A percentile compares a stretch with the other conserved stretches of the same genome.
These are phyloP conservation scores for Hycleus phaleratus DNA, from an alignment of 1,140 invertebrate genomes.

Conservation along the genomic window DNA sequence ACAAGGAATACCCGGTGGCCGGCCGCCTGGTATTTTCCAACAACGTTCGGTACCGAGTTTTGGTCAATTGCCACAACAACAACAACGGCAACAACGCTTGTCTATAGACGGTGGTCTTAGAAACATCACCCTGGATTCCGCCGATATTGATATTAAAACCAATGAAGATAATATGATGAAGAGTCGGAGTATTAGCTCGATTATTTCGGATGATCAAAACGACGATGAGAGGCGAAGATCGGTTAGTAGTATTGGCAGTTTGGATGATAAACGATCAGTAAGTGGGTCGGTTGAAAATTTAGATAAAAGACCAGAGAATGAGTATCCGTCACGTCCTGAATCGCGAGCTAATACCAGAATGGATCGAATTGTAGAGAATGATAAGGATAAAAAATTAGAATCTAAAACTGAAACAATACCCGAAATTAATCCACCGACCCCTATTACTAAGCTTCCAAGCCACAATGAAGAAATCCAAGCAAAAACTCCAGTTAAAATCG, in stretches of 20 bases:
- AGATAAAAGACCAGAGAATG: conserved; percentile 8
- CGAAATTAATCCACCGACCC: too few species aligned
- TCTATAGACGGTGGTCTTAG: background rate
- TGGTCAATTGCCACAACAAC: conserved; percentile 14
- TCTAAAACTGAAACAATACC: background rate
- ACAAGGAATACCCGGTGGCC: conserved; percentile 8
- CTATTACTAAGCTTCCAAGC: too few species aligned
- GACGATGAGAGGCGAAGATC: conserved; percentile 17
- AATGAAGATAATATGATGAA: background rate
- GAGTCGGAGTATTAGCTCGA: conserved; percentile 19
- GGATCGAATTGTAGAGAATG: conserved; percentile 28
- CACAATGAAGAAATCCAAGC: too few species aligned
- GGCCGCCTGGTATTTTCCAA: conserved; percentile 29
- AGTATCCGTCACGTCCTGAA: conserved; percentile 21
- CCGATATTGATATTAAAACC: background rate
- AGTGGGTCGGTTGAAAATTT: conserved; percentile 24
- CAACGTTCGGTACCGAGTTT: conserved; percentile 28
- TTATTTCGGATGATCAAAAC: conserved; percentile 10
- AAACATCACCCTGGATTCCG: conserved; percentile 25
- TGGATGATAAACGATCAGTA: conserved; percentile 17
- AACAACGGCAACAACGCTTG: background rate
- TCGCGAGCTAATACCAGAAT: conserved; percentile 27
- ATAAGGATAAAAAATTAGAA: background rate
- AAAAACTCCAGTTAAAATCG: too few species aligned
- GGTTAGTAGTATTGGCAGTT: conserved; percentile 18